Conservation (phyloP, 2,797 vertebrate genomes). For the Cossypha dichroa region DNA sequence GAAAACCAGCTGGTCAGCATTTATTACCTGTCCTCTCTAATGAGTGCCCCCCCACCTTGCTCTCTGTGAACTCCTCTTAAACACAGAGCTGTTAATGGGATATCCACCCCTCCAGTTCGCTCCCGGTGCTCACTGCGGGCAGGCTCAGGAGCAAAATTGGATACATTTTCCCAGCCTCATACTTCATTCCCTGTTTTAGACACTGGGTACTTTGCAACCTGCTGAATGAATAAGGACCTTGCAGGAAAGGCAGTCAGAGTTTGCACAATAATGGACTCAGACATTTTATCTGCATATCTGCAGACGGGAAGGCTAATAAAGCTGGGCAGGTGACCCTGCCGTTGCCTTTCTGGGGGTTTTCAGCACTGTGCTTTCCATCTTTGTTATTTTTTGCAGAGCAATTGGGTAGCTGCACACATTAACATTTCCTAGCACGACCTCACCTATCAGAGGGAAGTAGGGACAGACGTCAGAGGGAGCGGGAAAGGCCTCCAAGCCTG, state of each 20-base stretch:
- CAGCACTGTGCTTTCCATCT: neutral
- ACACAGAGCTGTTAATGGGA: neutral
- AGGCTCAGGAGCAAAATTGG: neutral
- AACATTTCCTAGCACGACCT: conserved; percentile 15
- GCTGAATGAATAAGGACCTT: neutral
- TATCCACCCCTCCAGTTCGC: neutral
- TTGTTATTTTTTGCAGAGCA: neutral
- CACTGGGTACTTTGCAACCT: neutral
- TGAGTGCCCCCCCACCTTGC: neutral
- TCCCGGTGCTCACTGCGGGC: neutral
- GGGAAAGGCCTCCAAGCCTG: conserved; percentile 3
- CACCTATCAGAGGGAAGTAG: neutral
- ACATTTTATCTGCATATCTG: neutral
- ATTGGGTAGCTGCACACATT: neutral
- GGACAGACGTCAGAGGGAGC: conserved; percentile 27
- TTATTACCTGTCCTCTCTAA: neutral
- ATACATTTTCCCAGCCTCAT: neutral
- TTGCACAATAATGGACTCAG: neutral
- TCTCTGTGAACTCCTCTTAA: neutral
- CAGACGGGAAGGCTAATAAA: neutral
- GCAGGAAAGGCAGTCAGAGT: neutral
- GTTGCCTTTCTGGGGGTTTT: neutral
- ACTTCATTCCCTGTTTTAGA: neutral
- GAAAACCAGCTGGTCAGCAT: neutral
- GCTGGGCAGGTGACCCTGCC: neutral